Evolutionary conservation across 2,113 vertebrate species (phyloP).

Genomic region (Pungitius pungitius): DNA sequence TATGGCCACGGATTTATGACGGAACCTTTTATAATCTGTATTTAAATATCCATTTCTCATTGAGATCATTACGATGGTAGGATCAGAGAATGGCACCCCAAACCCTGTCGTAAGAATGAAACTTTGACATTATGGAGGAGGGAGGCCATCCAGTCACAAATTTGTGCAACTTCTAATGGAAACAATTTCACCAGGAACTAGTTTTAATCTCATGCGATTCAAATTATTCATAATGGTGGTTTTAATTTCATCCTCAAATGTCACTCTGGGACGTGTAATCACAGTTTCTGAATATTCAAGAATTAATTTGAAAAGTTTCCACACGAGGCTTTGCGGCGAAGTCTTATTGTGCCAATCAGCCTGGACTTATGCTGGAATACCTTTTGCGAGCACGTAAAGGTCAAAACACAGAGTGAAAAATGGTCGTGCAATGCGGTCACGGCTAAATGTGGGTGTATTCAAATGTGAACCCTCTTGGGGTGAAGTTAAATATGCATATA

Average conservation of each 20-base stretch:
- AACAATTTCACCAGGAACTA: constrained; percentile 28
- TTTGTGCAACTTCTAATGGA: constrained; percentile 42
- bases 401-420: constrained; percentile 1
- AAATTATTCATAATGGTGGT: constrained; percentile 40
- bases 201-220: constrained; percentile 41
- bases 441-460: constrained; percentile 26
- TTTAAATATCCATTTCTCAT: constrained; percentile 63
- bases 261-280: constrained; percentile 17
- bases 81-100: constrained; percentile 49
- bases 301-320: constrained; percentile 17
- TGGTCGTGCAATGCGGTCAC: constrained; percentile 5
- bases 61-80: constrained; percentile 37
- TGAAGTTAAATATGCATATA: constrained; percentile 16
- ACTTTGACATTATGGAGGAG: constrained; percentile 41
- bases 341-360: background rate
- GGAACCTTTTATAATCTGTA: constrained; percentile 42
- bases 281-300: constrained; percentile 21
- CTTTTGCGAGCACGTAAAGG: background rate
- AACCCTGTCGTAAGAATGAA: constrained; percentile 22
- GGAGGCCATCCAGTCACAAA: constrained; percentile 36
- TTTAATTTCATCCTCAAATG: constrained; percentile 16
- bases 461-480: constrained; percentile 19
- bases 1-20: constrained; percentile 45
- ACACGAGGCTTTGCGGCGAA: constrained; percentile 4
- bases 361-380: background rate